Percentiles rank a stretch among this genome's conserved stretches.
phyloP scores from a whole-genome alignment of 92 coral and sea anemone genomes.

The Epizoanthus rinbou region DNA sequence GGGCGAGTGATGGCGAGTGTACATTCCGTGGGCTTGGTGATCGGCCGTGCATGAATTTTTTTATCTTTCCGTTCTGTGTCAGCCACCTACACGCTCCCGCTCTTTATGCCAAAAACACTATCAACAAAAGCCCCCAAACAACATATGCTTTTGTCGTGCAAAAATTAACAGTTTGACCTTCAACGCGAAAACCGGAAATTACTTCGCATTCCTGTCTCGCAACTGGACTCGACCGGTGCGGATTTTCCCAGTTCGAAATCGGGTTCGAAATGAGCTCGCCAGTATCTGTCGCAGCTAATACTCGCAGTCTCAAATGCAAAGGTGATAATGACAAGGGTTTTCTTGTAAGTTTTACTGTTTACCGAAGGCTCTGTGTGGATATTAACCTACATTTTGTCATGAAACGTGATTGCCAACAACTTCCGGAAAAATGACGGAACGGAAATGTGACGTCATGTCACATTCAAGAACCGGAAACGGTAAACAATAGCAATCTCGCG shows the following conservation, averaged over 20 bases:
- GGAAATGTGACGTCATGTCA: slow-evolving; percentile 44
- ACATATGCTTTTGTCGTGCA: slow-evolving; percentile 40
- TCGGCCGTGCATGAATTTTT: slow-evolving; percentile 25
- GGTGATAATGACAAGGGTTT: neutral
- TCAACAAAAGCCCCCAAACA: slow-evolving; percentile 23
- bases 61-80: slow-evolving; percentile 26
- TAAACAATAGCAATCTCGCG: slow-evolving; percentile 48
- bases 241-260: slow-evolving; percentile 4
- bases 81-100: slow-evolving; percentile 12
- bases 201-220: slow-evolving; percentile 31
- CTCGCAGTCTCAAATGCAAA: slow-evolving; percentile 12
- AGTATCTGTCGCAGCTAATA: neutral
- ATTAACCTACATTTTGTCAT: slow-evolving; percentile 2
- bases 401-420: slow-evolving; percentile 37
- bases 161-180: slow-evolving; percentile 36
- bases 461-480: slow-evolving; percentile 39
- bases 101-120: slow-evolving; percentile 24
- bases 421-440: slow-evolving; percentile 45
- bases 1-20: slow-evolving; percentile 19
- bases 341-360: slow-evolving; percentile 26
- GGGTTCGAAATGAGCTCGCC: neutral
- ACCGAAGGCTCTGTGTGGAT: slow-evolving; percentile 31
- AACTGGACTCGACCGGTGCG: neutral
- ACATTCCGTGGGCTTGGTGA: slow-evolving; percentile 26
- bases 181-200: slow-evolving; percentile 27